Evolutionary conservation across 2,888 invertebrate genomes (phyloP), one percentile per base, ranked within the genome.

Genomic region (Tachina grossa): DNA sequence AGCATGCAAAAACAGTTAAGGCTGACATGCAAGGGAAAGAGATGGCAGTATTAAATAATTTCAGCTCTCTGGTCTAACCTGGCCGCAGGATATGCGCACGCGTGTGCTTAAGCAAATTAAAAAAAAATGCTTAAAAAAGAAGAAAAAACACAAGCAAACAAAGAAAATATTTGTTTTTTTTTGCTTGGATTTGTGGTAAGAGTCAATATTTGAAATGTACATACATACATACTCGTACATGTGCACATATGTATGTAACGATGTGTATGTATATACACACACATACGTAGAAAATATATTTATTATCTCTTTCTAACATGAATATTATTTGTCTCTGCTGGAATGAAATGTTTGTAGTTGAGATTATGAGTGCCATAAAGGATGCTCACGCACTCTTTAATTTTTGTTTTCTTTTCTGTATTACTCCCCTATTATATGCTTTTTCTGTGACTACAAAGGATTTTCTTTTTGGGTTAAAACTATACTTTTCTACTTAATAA

Each of bases 81-180:
- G 65, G 81, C 81, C 77, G 83, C 81, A 83, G 84, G 82, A 82
- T 74, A 84, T 80, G 83, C 83, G 82, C 85, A 84, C 78, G 84
- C 84, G 87, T 87, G 76, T 83, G 63, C 41, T 63, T 68, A 49
- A 49, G 11, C 43, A 79, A 72, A 61, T 63, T 47, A 43, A 57
- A 57, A 57, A 57, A 49, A 39, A 41, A 66, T 31, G 0, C 0
- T 1, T 6, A 63, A 19, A n/a, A 31, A 16, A 22, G 0, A 57
- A 65, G 31, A 51, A 57, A 43, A 66, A 80, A 47, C 11, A 63
- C 13, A 47, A 65, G n/a, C 65, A 69, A 14, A 66, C n/a, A 76
- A 76, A 63, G 31, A 69, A 65, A 66, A 59, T 74, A 16, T 69
- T 41, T 31, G n/a, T 47, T 19, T 45, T 49, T 45, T 59, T 13